These are phyloP conservation scores for Chlamydotis undulata DNA, from an alignment of 2,113 vertebrate genomes.

Conservation along the genomic window DNA sequence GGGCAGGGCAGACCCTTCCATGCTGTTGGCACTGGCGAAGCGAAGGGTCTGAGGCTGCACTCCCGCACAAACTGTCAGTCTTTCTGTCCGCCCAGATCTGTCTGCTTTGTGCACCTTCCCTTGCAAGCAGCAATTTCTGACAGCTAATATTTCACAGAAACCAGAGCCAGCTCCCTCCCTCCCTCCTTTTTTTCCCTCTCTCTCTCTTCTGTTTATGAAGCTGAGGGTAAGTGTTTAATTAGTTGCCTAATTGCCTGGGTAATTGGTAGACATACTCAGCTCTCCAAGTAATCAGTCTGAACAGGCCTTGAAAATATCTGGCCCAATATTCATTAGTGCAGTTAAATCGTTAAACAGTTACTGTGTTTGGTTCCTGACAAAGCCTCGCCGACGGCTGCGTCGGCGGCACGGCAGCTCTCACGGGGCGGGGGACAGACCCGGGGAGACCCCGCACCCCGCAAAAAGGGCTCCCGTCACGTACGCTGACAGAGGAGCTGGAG, in stretches of 20 bases:
- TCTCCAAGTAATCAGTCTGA: slow-evolving; percentile 99
- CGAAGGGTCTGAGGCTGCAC: fast-evolving
- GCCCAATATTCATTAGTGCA: slow-evolving; percentile 98
- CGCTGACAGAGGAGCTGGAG: neutral
- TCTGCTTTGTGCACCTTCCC: slow-evolving; percentile 44
- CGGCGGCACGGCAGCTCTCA: neutral
- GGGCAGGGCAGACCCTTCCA: neutral
- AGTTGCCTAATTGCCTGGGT: slow-evolving; percentile 99
- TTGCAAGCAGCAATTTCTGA: slow-evolving; percentile 56
- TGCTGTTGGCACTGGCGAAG: neutral
- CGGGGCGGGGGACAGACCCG: neutral
- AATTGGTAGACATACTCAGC: slow-evolving; percentile 99
- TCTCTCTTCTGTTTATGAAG: slow-evolving; percentile 89
- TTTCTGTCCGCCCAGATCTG: neutral
- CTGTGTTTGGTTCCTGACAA: slow-evolving; percentile 75
- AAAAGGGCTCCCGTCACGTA: neutral
- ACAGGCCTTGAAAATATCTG: slow-evolving; percentile 96
- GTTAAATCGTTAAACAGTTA: slow-evolving; percentile 84
- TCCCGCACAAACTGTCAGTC: neutral
- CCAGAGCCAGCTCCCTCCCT: slow-evolving; percentile 63
- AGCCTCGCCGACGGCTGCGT: slow-evolving; percentile 59
- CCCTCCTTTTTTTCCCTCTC: slow-evolving; percentile 74
- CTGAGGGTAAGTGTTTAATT: slow-evolving; percentile 99
- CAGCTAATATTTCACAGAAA: slow-evolving; percentile 88
- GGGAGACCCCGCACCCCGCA: fast-evolving